Evolutionary conservation across 2,113 vertebrate genomes (phyloP).

Genomic region (Tricholaema leucomelas): DNA sequence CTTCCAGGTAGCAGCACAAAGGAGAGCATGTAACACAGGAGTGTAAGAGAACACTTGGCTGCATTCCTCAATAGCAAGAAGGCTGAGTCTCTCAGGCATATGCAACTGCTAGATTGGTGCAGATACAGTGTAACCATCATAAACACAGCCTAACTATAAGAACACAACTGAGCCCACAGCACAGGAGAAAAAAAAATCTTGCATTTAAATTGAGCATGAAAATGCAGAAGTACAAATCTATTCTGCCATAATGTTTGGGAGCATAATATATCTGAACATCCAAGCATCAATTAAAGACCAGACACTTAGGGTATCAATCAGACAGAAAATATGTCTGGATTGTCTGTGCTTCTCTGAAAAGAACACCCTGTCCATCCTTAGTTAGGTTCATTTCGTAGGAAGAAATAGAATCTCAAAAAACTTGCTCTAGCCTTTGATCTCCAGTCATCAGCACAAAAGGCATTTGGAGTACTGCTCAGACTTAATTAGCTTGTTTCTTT

Average conservation of each 20-base stretch:
- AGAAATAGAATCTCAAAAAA: conserved; percentile 47
- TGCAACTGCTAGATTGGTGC: background rate
- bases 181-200: background rate
- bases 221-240: background rate
- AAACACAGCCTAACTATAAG: background rate
- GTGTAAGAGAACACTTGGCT: background rate
- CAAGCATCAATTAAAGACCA: background rate
- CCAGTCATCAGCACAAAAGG: conserved; percentile 45
- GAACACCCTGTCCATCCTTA: background rate
- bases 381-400: conserved; percentile 6
- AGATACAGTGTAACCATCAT: background rate
- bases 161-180: background rate
- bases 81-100: background rate
- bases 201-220: background rate
- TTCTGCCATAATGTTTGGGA: background rate
- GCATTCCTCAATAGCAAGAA: background rate
- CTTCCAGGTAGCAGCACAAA: background rate
- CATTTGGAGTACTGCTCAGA: conserved; percentile 25
- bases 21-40: too few relatives aligned
- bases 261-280: background rate
- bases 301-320: background rate
- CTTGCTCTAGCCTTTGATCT: conserved; percentile 58
- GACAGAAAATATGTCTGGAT: background rate
- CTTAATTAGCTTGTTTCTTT: conserved; percentile 52
- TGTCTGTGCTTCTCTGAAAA: background rate